Percentiles rank a stretch among this genome's conserved stretches.
These are phyloP conservation scores for Candidula unifasciata DNA, from an alignment of 2,888 invertebrate genomes.

Conservation along the genomic window DNA sequence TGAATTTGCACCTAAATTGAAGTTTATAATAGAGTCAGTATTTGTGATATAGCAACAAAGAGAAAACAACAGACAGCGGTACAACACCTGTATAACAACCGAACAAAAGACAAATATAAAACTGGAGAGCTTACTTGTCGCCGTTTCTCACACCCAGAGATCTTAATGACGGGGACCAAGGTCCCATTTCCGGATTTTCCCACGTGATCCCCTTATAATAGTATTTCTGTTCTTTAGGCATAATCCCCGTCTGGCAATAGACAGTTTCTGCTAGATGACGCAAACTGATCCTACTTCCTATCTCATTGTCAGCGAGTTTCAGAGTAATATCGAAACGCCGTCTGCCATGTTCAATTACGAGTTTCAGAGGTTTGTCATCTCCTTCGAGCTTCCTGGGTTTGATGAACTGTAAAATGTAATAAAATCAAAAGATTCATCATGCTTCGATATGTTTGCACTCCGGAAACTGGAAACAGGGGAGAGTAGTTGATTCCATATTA, in stretches of 20 bases:
- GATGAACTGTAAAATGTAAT: conserved; percentile 11
- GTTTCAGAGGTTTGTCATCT: conserved; percentile 33
- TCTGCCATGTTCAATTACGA: conserved; percentile 37
- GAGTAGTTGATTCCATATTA: not conserved
- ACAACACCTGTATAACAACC: too few relatives aligned
- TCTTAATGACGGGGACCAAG: conserved; percentile 39
- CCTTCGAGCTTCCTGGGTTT: conserved; percentile 12
- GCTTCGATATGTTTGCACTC: not conserved
- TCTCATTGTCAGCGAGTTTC: conserved; percentile 26
- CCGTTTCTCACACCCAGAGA: conserved; percentile 43
- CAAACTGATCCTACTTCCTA: conserved; percentile 39
- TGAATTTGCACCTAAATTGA: too few relatives aligned
- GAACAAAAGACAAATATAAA: too few relatives aligned
- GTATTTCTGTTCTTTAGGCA: conserved; percentile 42
- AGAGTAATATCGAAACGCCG: conserved; percentile 25
- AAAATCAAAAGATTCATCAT: too few relatives aligned
- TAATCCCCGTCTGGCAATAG: conserved; percentile 32
- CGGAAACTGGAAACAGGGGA: not conserved
- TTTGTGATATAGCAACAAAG: too few relatives aligned
- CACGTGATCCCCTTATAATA: conserved; percentile 38
- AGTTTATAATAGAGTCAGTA: too few relatives aligned
- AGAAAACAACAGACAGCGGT: too few relatives aligned
- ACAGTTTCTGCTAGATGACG: conserved; percentile 47
- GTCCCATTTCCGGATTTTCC: conserved; percentile 46
- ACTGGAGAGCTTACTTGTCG: conserved; percentile 49